Evolutionary conservation across 2,797 vertebrate species (phyloP), one percentile per base, ranked within the genome.

Genomic region (Chlorospingus semifuscus): DNA sequence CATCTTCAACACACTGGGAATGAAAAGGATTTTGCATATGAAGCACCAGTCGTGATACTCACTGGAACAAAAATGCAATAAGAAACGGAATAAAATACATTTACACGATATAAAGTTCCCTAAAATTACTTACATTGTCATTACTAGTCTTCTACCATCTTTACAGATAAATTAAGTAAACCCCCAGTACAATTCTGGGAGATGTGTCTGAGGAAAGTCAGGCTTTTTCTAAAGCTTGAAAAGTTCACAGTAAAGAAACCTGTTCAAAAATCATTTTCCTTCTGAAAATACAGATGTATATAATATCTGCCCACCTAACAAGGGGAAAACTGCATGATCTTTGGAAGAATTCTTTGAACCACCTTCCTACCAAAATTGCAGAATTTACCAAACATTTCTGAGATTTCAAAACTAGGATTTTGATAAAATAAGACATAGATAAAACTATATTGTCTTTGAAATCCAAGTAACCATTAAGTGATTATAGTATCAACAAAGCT

Each of bases 31-130:
- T 95, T 82, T 94, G 78, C 0, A 4, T 46, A 70, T 18, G 49
- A 93, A 84, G 50, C 22, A 86, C 46, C 60, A 74, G 32, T 39
- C 0, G 0, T 52, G 65, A 81, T 20, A 57, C 39, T 27, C 83
- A 79, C 44, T 76, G 68, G 34, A 92, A 76, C 72, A 75, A 74
- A 94, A 95, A 91, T 32, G 29, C 59, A 89, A 3, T 59, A 86
- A 82, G 74, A 93, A 86, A 91, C 29, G 12, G 69, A 94, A 95
- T 92, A 30, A 96, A 92, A 82, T 46, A 63, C 44, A 84, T 70
- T 64, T 57, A 86, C 18, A 74, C n/a, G 59, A 64, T 27, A 70
- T 29, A 64, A 64, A 50, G 39, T 68, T 90, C 47, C 44, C 72
- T 61, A 52, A 70, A 90, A 94, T 83, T 60, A 75, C 66, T 87